Conservation (phyloP, 2,113 vertebrate species). For the Passer montanus region DNA sequence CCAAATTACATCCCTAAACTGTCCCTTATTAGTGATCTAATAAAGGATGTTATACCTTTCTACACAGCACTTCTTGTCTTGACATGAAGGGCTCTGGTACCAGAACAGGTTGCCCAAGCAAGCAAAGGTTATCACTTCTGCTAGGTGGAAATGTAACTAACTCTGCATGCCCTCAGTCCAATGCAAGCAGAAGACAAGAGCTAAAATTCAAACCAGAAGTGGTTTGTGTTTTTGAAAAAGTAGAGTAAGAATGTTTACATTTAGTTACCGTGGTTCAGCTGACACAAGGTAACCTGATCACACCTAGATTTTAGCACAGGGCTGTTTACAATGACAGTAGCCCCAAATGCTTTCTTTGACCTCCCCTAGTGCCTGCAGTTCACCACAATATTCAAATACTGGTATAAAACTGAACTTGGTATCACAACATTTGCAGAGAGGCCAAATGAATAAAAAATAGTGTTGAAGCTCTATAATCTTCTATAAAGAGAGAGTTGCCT, state of each 20-base stretch:
- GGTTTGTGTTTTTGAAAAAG: background rate
- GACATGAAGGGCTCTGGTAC: accelerated
- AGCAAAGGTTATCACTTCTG: background rate
- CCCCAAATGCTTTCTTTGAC: background rate
- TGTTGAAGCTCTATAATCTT: background rate
- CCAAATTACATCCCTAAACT: background rate
- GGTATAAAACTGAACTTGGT: background rate
- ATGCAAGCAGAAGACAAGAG: background rate
- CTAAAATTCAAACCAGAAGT: background rate
- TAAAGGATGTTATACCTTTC: background rate
- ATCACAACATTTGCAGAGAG: background rate
- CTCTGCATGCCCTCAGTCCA: background rate
- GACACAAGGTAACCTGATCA: background rate
- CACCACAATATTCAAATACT: background rate
- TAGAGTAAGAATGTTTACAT: background rate
- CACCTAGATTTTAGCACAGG: background rate
- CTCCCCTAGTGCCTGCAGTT: background rate
- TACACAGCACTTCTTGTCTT: background rate
- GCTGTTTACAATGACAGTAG: background rate
- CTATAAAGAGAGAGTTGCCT: background rate
- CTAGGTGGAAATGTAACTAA: background rate
- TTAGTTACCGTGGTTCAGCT: background rate
- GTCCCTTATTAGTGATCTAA: background rate
- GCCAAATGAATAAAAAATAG: background rate
- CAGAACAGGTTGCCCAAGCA: background rate